Base-by-base conservation (phyloP, 2,797 vertebrate genomes). In the Eidolon dupreanum region DNA sequence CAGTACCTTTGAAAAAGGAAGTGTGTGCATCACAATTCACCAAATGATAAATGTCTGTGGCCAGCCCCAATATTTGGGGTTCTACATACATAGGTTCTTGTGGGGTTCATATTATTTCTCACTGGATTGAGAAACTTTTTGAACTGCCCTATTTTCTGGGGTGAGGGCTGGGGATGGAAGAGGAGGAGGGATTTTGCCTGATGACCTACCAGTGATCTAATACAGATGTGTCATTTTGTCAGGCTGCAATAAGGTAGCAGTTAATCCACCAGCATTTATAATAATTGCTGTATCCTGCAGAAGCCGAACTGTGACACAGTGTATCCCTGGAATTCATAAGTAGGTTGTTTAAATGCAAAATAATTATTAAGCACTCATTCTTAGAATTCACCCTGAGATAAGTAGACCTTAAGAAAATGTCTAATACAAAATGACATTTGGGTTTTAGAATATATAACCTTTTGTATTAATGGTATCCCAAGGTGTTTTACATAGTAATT, bases 331-430 rank as follows among this genome's bases (percentile, higher is more conserved):
- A 97, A 97, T 98, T 97, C 96, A 97, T 97, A 98, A 97, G 96
- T 97, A 97, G 97, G 97, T 97, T 98, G 97, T 97, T 97, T 98
- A 97, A 98, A 98, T 97, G 97, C 97, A 97, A 98, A 98, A 98
- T 98, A 97, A 98, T 97, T 98, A 97, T 98, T 97, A 97, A 97
- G 96, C 95, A 97, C 96, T 97, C 97, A 97, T 97, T 97, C 96
- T 97, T 97, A 96, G 96, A 97, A 97, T 97, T 97, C 97, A 98
- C 95, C 96, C 97, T 98, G 97, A 97, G 97, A 98, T 97, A 97
- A 98, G 97, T 97, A 97, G 97, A 96, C 96, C 97, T 97, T 98
- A 98, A 97, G 97, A 97, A 97, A 97, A 98, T 97, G 96, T 97
- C 97, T 97, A 98, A 97, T 97, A 97, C 97, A 97, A 97, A 97